Evolutionary conservation across 2,113 vertebrate species (phyloP), one percentile per base, ranked within the genome.

Genomic region (Mustela nigripes): DNA sequence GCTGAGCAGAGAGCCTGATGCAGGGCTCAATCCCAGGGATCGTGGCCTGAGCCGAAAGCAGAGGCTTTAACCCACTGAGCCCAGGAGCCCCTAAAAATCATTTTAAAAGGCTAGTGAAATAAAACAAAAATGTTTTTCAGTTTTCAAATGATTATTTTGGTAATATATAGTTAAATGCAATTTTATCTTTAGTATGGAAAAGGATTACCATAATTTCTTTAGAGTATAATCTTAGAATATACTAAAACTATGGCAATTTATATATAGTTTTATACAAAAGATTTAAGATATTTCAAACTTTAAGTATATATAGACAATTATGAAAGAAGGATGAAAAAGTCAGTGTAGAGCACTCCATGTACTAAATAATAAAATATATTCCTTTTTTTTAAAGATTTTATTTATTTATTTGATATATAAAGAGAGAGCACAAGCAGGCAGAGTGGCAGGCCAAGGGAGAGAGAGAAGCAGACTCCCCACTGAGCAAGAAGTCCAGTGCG

Each of bases 121-220:
- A 69, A 22, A 31, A 81, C 24, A 26, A 67, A 65, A 73, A n/a
- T 76, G 4, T 19, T 89, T 63, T 89, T 78, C 15, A 82, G 9
- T 81, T 91, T 96, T 89, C 53, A 92, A 84, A 60, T 28, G 71
- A 58, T 80, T 89, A 18, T 48, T 85, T 81, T 69, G 60, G 31
- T 79, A 56, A 15, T 15, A 28, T 56, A 39, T 33, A 21, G 15
- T 48, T 48, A n/a, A 80, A 85, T 73, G 56, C 16, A 56, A 21
- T 80, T 84, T 95, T 82, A 11, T 74, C 56, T 90, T 84, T 92
- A 63, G 31, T 84, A 5, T 79, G 39, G 48, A 56, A 83, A 83
- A 76, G 3, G 28, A 36, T 83, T 60, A 48, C 4, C 33, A 58
- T 50, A 56, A 62, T 92, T 91, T 81, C 11, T 83, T 56, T 69